Percentiles rank a stretch among this genome's conserved stretches.
Conservation (phyloP, 2,888 invertebrate genomes). For the Dermolepida albohirtum region DNA sequence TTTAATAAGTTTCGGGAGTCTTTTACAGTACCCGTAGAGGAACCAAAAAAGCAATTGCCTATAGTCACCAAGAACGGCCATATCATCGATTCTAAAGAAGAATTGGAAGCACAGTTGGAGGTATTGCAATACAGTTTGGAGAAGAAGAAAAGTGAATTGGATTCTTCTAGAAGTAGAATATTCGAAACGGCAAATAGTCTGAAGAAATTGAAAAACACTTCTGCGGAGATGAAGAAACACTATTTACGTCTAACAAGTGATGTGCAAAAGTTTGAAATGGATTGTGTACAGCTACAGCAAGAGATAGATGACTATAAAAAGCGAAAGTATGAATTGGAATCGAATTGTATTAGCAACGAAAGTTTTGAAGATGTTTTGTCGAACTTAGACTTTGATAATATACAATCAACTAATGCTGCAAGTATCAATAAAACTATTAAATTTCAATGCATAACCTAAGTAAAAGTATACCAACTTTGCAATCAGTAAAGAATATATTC, state of each 20-base stretch:
- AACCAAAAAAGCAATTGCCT: conserved; percentile 48
- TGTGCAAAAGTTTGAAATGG: conserved; percentile 55
- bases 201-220: conserved; percentile 55
- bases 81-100: conserved; percentile 56
- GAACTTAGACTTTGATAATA: neutral
- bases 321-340: conserved; percentile 53
- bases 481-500: too few species aligned
- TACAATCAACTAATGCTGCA: too few species aligned
- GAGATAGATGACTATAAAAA: conserved; percentile 58
- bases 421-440: neutral
- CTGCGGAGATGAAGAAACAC: conserved; percentile 56
- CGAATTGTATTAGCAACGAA: conserved; percentile 48
- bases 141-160: conserved; percentile 57
- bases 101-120: conserved; percentile 58
- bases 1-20: conserved; percentile 53
- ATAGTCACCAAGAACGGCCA: conserved; percentile 48
- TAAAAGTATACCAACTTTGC: neutral
- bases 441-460: conserved; percentile 17
- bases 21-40: conserved; percentile 30
- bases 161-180: conserved; percentile 53
- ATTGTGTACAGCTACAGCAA: conserved; percentile 54
- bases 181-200: conserved; percentile 54
- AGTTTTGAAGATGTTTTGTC: conserved; percentile 11
- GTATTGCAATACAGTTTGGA: conserved; percentile 55
- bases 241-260: conserved; percentile 56